Evolutionary conservation across 2,797 vertebrate genomes (phyloP).

Genomic region (Alauda arvensis): DNA sequence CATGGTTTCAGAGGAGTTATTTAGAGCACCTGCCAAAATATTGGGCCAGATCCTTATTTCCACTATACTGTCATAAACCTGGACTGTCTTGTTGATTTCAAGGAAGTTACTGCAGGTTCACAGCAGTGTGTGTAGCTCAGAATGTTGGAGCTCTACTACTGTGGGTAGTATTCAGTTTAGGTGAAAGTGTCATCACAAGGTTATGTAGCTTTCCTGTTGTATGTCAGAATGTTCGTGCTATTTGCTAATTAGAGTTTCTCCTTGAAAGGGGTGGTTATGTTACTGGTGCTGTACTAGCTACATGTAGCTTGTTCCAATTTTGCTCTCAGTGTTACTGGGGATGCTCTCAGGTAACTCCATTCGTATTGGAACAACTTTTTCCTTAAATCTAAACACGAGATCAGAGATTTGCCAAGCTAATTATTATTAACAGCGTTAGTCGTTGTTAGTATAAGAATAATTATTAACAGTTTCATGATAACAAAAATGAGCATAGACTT

Average conservation of each 20-base stretch:
- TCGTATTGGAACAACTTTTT: neutral
- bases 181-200: neutral
- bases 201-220: neutral
- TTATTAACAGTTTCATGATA: neutral
- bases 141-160: neutral
- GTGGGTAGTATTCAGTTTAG: neutral
- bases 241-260: neutral
- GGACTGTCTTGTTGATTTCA: neutral
- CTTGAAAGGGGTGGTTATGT: rapidly evolving
- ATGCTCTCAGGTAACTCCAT: neutral
- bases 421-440: neutral
- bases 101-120: neutral
- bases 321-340: neutral
- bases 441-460: neutral
- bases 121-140: neutral
- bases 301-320: neutral
- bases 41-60: neutral
- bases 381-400: neutral
- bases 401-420: neutral
- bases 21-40: neutral
- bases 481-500: neutral
- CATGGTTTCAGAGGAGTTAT: neutral
- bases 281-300: neutral
- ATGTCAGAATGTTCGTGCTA: neutral
- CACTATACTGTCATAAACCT: neutral